phyloP scores from a whole-genome alignment of 2,113 vertebrate species.

The Cygnus buccinator region DNA sequence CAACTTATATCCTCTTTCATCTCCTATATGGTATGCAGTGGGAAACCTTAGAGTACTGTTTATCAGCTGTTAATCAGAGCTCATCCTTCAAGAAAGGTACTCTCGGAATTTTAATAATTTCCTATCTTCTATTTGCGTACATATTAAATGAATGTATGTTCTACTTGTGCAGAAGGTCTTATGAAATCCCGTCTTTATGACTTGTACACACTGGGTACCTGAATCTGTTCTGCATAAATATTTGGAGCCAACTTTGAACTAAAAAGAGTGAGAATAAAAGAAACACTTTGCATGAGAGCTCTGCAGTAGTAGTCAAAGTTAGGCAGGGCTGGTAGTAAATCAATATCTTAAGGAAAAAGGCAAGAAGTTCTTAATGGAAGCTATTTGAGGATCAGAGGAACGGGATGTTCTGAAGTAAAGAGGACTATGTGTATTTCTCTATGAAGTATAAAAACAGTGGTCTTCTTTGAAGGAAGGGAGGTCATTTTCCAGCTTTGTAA shows the following conservation, averaged over 20 bases:
- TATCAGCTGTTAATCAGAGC: slow-evolving; percentile 22
- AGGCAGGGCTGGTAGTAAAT: not conserved
- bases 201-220: not conserved
- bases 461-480: not conserved
- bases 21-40: not conserved
- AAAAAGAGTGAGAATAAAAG: not conserved
- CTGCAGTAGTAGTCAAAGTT: not conserved
- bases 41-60: not conserved
- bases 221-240: not conserved
- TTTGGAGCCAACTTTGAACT: not conserved
- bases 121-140: not conserved
- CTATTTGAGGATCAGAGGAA: slow-evolving; percentile 6
- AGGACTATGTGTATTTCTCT: not conserved
- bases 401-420: not conserved
- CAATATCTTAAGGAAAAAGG: not conserved
- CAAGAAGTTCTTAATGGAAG: not conserved
- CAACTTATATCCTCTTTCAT: slow-evolving; percentile 32
- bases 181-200: not conserved
- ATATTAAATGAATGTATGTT: slow-evolving; percentile 6
- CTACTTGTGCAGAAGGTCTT: not conserved
- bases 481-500: not conserved
- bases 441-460: not conserved
- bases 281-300: not conserved
- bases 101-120: not conserved
- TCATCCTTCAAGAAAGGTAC: not conserved